phyloP scores from a whole-genome alignment of 2,797 vertebrate genomes.

The Coreius guichenoti region DNA sequence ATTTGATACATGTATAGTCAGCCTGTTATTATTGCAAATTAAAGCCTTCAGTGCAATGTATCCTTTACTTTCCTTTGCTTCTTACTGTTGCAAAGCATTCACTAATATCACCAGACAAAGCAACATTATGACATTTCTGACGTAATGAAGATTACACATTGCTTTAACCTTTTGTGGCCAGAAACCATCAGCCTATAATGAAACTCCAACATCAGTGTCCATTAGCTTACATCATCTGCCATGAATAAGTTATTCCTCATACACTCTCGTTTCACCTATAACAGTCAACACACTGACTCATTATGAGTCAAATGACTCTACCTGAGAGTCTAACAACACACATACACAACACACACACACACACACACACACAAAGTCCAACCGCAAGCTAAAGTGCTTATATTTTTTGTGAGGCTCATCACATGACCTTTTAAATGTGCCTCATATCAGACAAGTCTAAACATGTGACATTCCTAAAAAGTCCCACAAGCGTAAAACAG shows the following conservation, averaged over 20 bases:
- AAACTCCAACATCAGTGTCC: constrained; percentile 17
- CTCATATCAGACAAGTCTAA: neutral
- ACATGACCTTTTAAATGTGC: neutral
- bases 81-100: constrained; percentile 4
- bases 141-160: neutral
- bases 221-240: constrained; percentile 19
- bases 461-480: neutral
- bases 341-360: neutral
- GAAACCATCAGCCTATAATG: neutral
- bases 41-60: neutral
- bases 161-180: constrained; percentile 12
- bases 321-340: neutral
- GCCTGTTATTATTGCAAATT: neutral
- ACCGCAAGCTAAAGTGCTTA: neutral
- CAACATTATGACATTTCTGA: constrained; percentile 9
- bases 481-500: neutral
- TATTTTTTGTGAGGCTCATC: neutral
- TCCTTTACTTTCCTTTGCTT: neutral
- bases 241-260: constrained; percentile 19
- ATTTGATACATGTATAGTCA: neutral
- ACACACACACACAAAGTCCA: too few relatives aligned
- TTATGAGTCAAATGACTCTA: constrained; percentile 2
- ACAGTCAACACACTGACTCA: constrained; percentile 18
- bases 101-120: constrained; percentile 15
- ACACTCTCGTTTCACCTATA: constrained; percentile 10